phyloP scores from a whole-genome alignment of 2,113 vertebrate genomes.

The Canis aureus region DNA sequence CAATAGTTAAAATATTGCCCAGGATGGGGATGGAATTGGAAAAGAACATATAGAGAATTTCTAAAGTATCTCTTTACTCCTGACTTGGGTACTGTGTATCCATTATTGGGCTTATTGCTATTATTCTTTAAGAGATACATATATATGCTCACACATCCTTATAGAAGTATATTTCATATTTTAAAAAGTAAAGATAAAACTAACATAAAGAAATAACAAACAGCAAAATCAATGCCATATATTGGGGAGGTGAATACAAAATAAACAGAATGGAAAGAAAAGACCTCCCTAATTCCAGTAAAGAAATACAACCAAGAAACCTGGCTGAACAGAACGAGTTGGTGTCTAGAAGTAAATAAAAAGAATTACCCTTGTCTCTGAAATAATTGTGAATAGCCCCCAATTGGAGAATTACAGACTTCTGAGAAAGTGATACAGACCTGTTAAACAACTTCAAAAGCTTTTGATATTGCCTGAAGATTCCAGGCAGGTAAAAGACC shows the following conservation, averaged over 20 bases:
- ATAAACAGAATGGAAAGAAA: neutral
- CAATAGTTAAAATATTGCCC: neutral
- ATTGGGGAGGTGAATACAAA: neutral
- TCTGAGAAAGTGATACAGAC: neutral
- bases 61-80: neutral
- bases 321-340: neutral
- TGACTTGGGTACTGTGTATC: neutral
- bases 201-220: conserved; percentile 3
- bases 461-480: neutral
- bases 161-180: neutral
- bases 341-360: neutral
- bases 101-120: neutral
- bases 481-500: neutral
- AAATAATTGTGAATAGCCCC: conserved; percentile 23
- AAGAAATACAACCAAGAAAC: neutral
- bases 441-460: neutral
- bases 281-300: neutral
- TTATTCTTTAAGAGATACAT: neutral
- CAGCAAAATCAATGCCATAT: neutral
- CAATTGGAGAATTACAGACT: neutral
- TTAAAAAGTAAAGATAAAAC: neutral
- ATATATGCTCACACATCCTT: neutral
- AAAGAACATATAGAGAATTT: neutral
- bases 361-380: neutral
- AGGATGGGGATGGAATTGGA: neutral